Base-by-base conservation (phyloP, 1,140 invertebrate genomes). In the Arion vulgaris region DNA sequence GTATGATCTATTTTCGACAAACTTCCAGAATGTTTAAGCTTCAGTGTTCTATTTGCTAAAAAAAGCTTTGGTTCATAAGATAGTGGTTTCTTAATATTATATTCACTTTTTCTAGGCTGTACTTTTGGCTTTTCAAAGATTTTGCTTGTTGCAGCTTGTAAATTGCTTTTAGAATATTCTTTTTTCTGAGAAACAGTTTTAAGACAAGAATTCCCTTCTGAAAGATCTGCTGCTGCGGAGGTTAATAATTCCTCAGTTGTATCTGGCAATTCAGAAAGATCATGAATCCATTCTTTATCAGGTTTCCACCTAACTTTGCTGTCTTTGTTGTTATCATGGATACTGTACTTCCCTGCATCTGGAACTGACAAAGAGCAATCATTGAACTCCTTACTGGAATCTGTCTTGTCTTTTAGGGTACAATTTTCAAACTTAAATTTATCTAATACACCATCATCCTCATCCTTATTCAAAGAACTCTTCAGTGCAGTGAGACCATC, bases 211-310 rank as follows among this genome's bases (percentile, higher is more conserved):
- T 73, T 32, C 71, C 38, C 36, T 28, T n/a, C 71, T 41, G 26
- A 39, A 26, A 41, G 71, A 39, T n/a, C 5, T 7, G 23, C 28
- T 39, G 1, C 41, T 11, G 36, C 19, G 11, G 36, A 39, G 2
- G n/a, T n/a, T n/a, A 26, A 7, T 73, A 26, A 73, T 73, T 13
- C 19, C 53, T 57, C 41, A 39, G 26, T 73, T 45, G 39, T 26
- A n/a, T 76, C 36, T 36, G 45, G 13, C 13, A 38, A 26, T 4
- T 13, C 23, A 76, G 74, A n/a, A 53, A 76, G 53, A 76, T 76
- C 74, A 57, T 76, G 51, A 7, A 53, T 23, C 74, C 74, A 76
- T 51, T 53, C 49, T 53, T 53, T 76, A 51, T 53, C 74, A 32
- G 74, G 74, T 34, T 51, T 57, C 74, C 45, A 53, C 45, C 23